Percentiles rank a stretch among this genome's conserved stretches.
Conservation (phyloP, 1,140 invertebrate species). For the Apolygus lucorum region DNA sequence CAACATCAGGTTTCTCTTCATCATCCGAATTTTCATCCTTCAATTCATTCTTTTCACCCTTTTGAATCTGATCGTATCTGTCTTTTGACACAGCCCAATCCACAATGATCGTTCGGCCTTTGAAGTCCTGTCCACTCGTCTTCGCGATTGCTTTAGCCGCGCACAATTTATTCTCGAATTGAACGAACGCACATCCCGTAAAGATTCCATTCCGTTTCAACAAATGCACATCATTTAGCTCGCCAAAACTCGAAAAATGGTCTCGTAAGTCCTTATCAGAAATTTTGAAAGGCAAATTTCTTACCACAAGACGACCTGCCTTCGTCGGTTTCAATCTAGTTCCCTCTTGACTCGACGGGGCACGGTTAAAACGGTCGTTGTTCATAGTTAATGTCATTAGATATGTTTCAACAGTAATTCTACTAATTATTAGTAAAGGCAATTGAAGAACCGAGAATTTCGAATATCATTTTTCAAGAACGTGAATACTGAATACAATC, state of each 20-base stretch:
- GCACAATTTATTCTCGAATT: conserved; percentile 63
- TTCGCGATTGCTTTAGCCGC: conserved; percentile 71
- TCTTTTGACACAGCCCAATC: conserved; percentile 83
- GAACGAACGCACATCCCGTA: conserved; percentile 75
- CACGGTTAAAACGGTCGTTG: no score
- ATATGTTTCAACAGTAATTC: no score
- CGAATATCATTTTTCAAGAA: no score
- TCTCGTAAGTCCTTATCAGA: conserved; percentile 57
- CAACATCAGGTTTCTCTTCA: background rate
- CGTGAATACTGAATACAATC: no score
- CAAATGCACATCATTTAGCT: conserved; percentile 65
- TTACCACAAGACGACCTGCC: conserved; percentile 28
- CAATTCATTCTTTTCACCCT: background rate
- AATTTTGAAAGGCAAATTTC: conserved; percentile 32
- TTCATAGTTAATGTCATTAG: no score
- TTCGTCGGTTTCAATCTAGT: conserved; percentile 14
- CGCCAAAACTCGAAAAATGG: conserved; percentile 67
- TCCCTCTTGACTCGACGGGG: no score
- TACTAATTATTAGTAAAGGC: no score
- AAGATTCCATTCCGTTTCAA: conserved; percentile 68
- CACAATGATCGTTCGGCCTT: conserved; percentile 66
- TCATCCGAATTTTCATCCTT: background rate
- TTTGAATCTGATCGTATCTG: conserved; percentile 38
- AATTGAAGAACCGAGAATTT: no score
- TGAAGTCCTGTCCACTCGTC: conserved; percentile 61